Evolutionary conservation across 2,888 invertebrate genomes (phyloP), one percentile per base, ranked within the genome.

Genomic region (Nezara viridula): DNA sequence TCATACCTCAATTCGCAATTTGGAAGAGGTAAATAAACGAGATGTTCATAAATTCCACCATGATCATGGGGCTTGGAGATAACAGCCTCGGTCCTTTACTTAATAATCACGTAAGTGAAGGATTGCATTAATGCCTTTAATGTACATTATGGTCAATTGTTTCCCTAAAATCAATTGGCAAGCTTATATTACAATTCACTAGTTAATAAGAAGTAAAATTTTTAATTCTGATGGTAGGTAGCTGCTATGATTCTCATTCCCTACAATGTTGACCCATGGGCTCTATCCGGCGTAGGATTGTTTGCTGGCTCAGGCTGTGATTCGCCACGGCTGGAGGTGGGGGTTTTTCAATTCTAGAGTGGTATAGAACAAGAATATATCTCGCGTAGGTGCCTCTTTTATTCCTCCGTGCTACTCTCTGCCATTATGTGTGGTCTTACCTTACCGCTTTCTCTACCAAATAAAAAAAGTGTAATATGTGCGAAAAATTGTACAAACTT

Each of bases 331-430:
- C n/a, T n/a, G 14, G 44, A 81, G 44, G 44, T n/a, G 44, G 44
- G 44, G n/a, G 44, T 24, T 81, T 73, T 44, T 44, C 44, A 81
- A 81, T 81, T 44, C 81, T 44, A n/a, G 44, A 81, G 81, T 73
- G 32, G 66, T 32, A 37, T 66, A 37, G 66, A 73, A 37, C 81
- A 81, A 81, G 81, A 47, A 81, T 44, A n/a, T 81, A 47, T 81
- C 81, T 44, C n/a, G 10, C 24, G 21, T 77, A 77, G 40, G 40
- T 24, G 40, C 14, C n/a, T n/a, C 44, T 44, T 44, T 44, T 44
- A 77, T n/a, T 77, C 10, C 44, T 77, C 12, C 40, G 24, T 10
- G 24, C 12, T 5, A 0, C 12, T n/a, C 9, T 24, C 44, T 37
- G 32, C 32, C 66, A 6, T 37, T 60, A 60, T 60, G 19, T 37